Base-by-base conservation (phyloP, 2,888 invertebrate genomes). In the Theristus sp. region DNA sequence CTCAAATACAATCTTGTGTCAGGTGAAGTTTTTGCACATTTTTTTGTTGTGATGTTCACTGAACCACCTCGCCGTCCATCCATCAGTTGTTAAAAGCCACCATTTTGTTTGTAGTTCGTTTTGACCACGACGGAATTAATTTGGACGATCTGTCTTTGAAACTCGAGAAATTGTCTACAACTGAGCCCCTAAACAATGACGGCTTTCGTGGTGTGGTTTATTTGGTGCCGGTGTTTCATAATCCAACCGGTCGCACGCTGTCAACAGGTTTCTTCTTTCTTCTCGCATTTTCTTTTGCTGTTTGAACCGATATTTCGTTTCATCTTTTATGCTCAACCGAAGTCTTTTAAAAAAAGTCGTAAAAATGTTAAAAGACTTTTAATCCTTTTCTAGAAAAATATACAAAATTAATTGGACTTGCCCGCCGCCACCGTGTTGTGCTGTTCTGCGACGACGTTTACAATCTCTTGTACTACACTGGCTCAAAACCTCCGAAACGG, bases 391-490 rank as follows among this genome's bases (percentile, higher is more conserved):
- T 64, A 73, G 75, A 68, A 28, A 64, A 70, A 30, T 72, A 74
- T 61, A 61, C 53, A 24, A 20, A 24, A 13, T 61, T 76, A 55
- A 63, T 75, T 2, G 60, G 65, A 25, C 53, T 75, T 46, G 74
- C 73, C 24, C 65, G 72, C 28, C 69, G 73, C 61, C 68, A 74
- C 64, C 67, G 73, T 54, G 60, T 75, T 2, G 66, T 76, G 74
- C 74, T 83, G 22, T 70, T 78, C 1, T 81, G 81, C 66, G 83
- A 83, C 66, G 83, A 83, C 71, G 81, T 83, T 1, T 83, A 83
- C 66, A 83, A 82, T 68, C 74, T 82, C 26, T 72, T 83, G 0
- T 68, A 70, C 60, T 83, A 81, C 65, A 74, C 71, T 46, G 69
- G 72, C 25, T 68, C 66, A 1, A 58, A 61, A 6, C 72, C 76